Base-by-base conservation (phyloP, 2,888 invertebrate genomes). In the Sarcophaga carnaria region DNA sequence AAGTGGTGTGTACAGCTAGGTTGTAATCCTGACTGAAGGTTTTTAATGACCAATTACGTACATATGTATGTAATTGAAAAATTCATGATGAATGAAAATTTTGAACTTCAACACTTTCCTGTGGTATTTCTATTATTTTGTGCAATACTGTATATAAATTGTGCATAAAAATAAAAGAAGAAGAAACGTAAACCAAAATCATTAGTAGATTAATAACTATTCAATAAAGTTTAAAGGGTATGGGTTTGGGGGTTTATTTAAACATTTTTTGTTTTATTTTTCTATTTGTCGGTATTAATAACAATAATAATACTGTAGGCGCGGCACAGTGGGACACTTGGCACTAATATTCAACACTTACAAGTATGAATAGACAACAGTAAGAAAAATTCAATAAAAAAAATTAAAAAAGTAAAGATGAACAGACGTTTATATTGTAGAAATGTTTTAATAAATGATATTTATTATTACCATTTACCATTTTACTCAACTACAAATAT, bases 301-400 rank as follows among this genome's bases (percentile, higher is more conserved):
- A n/a, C n/a, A n/a, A 37, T 37, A 37, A 37, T 77, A 66, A 70
- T 78, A 84, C 75, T 71, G 78, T 78, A 87, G 83, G 84, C 84
- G 84, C 79, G 84, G 79, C 87, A 78, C 87, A 79, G 87, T 87
- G 87, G 87, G 87, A 82, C 81, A 84, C 81, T 82, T 81, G 47
- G 78, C 79, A 71, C 78, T 79, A 76, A 76, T 75, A 84, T 82
- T 79, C 79, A 75, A 84, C 78, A 76, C 83, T 76, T 70, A 59
- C 22, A 37, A 10, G 8, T 37, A 37, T 37, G 59, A 54, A 54
- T 20, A 60, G 25, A 69, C 45, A 70, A 54, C 37, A 20, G 54
- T 14, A 49, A 14, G 49, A 54, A 54, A 17, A 54, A 54, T 4
- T 17, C 12, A 17, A 54, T 14, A 54, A 17, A 54, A 14, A 49